A percentile compares a stretch with the other conserved stretches of the same genome.
Conservation (phyloP, 2,113 vertebrate genomes). For the Uria lomvia region DNA sequence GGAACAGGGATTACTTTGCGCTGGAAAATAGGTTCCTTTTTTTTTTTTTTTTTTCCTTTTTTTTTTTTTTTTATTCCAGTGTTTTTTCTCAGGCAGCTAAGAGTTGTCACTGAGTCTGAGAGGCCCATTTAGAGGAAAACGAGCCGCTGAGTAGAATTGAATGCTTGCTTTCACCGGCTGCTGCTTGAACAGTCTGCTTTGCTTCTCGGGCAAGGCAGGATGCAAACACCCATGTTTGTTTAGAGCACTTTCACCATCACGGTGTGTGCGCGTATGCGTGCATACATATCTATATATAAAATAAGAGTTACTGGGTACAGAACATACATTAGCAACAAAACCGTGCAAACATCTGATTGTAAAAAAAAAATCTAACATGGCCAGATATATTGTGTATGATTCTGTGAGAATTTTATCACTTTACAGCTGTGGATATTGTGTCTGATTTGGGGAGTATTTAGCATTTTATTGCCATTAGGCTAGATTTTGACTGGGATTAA, state of each 20-base stretch:
- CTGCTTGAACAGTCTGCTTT: conserved; percentile 62
- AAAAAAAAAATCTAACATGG: background rate
- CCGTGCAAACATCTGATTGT: accelerated
- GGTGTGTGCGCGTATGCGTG: background rate
- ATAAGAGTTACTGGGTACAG: background rate
- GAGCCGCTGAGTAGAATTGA: conserved; percentile 55
- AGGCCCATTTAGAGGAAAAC: conserved; percentile 70
- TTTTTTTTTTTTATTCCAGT: background rate
- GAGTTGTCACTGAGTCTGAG: conserved; percentile 71
- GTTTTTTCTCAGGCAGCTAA: conserved; percentile 68
- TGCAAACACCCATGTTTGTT: conserved; percentile 56
- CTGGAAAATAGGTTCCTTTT: conserved; percentile 74
- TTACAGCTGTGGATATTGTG: accelerated
- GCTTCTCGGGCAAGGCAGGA: conserved; percentile 62
- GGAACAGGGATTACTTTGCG: conserved; percentile 85
- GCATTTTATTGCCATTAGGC: background rate
- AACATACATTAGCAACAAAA: background rate
- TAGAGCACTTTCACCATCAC: background rate
- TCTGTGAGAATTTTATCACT: background rate
- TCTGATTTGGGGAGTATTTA: background rate
- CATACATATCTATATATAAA: background rate
- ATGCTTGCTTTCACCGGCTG: conserved; percentile 63
- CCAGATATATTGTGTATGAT: accelerated
- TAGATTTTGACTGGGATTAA: background rate
- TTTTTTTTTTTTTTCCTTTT: background rate